Base-by-base conservation (phyloP, 2,113 vertebrate genomes). In the Oplegnathus fasciatus region DNA sequence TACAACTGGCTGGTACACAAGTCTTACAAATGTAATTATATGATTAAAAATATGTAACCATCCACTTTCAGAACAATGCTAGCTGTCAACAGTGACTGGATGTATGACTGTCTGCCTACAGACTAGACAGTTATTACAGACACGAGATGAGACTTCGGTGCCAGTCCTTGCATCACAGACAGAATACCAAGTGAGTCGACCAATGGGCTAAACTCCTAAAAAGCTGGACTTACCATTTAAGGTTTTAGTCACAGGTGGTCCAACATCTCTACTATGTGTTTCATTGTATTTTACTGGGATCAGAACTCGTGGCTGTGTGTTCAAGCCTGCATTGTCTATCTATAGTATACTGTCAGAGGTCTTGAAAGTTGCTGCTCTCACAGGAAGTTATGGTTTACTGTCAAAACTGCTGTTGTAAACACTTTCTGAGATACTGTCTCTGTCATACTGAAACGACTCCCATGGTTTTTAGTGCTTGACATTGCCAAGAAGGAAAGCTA, bases 61-160 rank as follows among this genome's bases (percentile, higher is more conserved):
- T 69, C 28, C 62, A 58, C 65, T 85, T 85, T 73, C 32, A 82
- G 75, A 84, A 91, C 88, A 90, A 88, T 88, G 80, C 32, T 15
- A 46, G 58, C 79, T 91, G 89, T 90, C 88, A 84, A n/a, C 81
- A 82, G 34, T 20, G 18, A 54, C 62, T 77, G 66, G 54, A 75
- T 91, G 75, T 76, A 48, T 34, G 79, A 67, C 58, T 67, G 61
- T 74, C 69, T 55, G 73, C 67, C 74, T 85, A 62, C 80, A 82
- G 66, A 74, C 67, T 5, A 90, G 28, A 79, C 77, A 52, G 69
- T 77, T 55, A 88, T 87, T 77, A 67, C 61, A 83, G 89, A 86
- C 73, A 75, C 79, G n/a, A 64, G 62, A 78, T 26, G 20, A 60
- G 64, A 54, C 42, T 64, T 54, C 46, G 40, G 80, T 85, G 80